These are phyloP conservation scores for Sipha maydis DNA, from an alignment of 2,888 invertebrate species.

Conservation along the genomic window DNA sequence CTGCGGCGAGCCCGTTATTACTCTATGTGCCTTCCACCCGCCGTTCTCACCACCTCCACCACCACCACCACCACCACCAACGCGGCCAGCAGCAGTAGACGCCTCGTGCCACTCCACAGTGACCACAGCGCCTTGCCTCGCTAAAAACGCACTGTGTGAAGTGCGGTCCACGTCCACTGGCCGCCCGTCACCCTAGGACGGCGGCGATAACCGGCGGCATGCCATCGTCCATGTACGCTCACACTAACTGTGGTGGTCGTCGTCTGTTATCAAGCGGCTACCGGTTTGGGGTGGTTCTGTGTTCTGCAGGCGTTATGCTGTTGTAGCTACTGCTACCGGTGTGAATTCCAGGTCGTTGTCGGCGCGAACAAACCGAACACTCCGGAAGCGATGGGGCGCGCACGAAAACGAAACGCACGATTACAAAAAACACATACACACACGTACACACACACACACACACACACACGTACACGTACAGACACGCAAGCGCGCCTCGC, in stretches of 20 bases:
- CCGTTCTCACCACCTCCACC: slow-evolving; percentile 49
- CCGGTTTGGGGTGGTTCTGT: too few relatives aligned
- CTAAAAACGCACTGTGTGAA: slow-evolving; percentile 44
- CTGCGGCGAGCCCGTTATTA: slow-evolving; percentile 54
- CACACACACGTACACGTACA: slow-evolving; percentile 29
- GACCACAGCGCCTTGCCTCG: slow-evolving; percentile 50
- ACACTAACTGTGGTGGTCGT: not conserved
- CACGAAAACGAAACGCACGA: slow-evolving; percentile 16
- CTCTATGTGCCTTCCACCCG: slow-evolving; percentile 38
- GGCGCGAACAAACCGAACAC: not conserved
- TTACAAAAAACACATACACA: not conserved
- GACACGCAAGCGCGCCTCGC: slow-evolving; percentile 14
- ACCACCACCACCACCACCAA: slow-evolving; percentile 41
- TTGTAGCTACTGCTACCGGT: not conserved
- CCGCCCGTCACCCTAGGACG: slow-evolving; percentile 54
- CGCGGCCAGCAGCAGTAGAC: slow-evolving; percentile 57
- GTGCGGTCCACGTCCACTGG: slow-evolving; percentile 37
- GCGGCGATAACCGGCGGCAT: slow-evolving; percentile 45
- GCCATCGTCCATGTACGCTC: slow-evolving; percentile 30
- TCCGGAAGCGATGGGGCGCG: not conserved
- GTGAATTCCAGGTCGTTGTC: not conserved
- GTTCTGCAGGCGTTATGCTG: not conserved
- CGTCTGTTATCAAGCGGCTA: not conserved
- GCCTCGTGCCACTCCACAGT: slow-evolving; percentile 62
- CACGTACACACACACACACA: not conserved